These are phyloP conservation scores for Drosophila mojavensis DNA, from an alignment of 1,140 invertebrate genomes.

Conservation along the genomic window DNA sequence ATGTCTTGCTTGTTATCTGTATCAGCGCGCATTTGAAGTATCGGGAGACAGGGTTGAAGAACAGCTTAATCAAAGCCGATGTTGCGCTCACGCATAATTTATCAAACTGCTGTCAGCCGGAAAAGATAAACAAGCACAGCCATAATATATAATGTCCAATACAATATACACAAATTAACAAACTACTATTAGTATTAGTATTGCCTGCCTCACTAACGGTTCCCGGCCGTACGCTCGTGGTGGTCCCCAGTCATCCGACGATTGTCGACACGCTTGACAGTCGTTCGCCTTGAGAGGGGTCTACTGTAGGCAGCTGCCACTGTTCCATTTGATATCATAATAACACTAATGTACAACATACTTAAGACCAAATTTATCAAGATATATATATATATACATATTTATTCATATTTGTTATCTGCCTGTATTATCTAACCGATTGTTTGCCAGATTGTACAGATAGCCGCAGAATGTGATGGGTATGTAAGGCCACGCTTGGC, in stretches of 20 bases:
- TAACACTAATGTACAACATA: constrained; percentile 49
- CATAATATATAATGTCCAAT: constrained; percentile 22
- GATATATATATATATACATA: background rate
- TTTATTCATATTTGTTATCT: constrained; percentile 49
- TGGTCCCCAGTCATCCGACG: constrained; percentile 31
- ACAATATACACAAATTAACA: constrained; percentile 75
- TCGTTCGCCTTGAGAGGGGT: constrained; percentile 62
- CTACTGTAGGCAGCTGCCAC: constrained; percentile 34
- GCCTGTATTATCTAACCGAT: constrained; percentile 34
- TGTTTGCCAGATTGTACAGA: constrained; percentile 10
- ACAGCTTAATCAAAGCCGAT: constrained; percentile 73
- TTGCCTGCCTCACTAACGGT: constrained; percentile 65
- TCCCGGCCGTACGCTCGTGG: constrained; percentile 34
- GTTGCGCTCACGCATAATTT: constrained; percentile 61
- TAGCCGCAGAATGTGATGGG: background rate
- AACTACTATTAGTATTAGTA: constrained; percentile 75
- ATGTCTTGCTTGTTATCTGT: constrained; percentile 23
- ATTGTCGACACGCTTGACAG: constrained; percentile 45
- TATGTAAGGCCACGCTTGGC: constrained; percentile 63
- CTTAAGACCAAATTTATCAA: constrained; percentile 46
- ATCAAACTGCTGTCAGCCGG: constrained; percentile 67
- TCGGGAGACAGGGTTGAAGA: constrained; percentile 16
- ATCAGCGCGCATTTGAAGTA: constrained; percentile 11
- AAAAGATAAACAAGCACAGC: constrained; percentile 52
- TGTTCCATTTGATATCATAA: constrained; percentile 67